Base-by-base conservation (phyloP, 2,113 vertebrate genomes). In the Nothobranchius kuhntae region DNA sequence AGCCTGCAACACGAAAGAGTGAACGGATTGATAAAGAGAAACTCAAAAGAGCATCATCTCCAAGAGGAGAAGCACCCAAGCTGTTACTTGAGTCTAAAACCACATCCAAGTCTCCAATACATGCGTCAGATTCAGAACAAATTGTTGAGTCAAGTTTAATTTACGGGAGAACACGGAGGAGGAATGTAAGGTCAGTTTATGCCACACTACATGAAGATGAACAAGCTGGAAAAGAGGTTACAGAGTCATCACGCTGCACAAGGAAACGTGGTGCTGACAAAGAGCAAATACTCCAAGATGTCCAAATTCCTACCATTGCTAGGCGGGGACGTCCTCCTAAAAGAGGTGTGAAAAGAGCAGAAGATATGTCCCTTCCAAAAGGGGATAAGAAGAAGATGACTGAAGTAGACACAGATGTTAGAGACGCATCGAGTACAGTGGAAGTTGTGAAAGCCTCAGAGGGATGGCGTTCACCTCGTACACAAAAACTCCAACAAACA, bases 1-100 rank as follows among this genome's bases (percentile, higher is more conserved):
- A 97, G 81, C 95, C 96, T 0, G 95, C 94, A 78, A 98, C 94
- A 0, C 93, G 98, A 59, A 99, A 98, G 83, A 99, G 98, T 0
- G 96, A 98, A 87, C 91, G 98, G 42, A 99, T 99, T 79, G 98
- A 98, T 86, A 92, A 90, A 54, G 98, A 98, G 63, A 99, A 97
- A 64, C 93, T 98, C 1, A 99, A 95, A 89, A 91, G 95, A 44
- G 94, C 95, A 0, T 93, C 61, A 40, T 98, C 95, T 64, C 95
- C 96, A 57, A 93, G 94, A 7, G 95, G 92, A 48, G 96, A 98
- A 51, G 84, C 83, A 3, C 89, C 92, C 64, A 98, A 95, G 66
- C 59, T 91, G 0, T 92, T 94, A 71, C 92, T 93, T 51, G 94
- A 94, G 46, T 90, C 90, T 0, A 95, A 95, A 89, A 93, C 91